These are phyloP conservation scores for Pseudocheirus occidentalis DNA, from an alignment of 2,797 vertebrate species.

Conservation along the genomic window DNA sequence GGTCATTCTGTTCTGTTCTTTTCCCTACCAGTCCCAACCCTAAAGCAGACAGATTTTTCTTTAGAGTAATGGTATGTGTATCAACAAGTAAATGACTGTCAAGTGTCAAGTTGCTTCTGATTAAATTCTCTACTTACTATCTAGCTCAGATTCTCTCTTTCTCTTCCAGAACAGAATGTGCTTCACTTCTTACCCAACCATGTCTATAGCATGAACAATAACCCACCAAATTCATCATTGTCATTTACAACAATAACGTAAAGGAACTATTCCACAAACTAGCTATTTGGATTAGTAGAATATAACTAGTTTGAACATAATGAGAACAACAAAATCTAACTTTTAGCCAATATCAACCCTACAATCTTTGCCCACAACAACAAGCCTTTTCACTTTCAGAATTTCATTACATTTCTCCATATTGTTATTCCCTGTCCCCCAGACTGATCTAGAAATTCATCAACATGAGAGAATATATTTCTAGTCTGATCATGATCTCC, in stretches of 20 bases:
- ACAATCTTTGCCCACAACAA: neutral
- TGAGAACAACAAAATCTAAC: neutral
- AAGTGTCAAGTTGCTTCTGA: neutral
- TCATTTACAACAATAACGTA: neutral
- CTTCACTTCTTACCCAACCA: neutral
- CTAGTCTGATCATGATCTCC: neutral
- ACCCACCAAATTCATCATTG: neutral
- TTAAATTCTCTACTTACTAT: neutral
- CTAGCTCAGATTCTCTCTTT: neutral
- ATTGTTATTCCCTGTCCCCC: neutral
- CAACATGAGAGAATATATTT: neutral
- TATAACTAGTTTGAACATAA: neutral
- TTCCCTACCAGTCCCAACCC: neutral
- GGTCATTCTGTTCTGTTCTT: neutral
- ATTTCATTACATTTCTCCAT: neutral
- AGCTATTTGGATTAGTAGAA: neutral
- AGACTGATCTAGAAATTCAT: too few species aligned
- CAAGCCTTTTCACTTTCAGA: neutral
- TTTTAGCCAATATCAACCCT: neutral
- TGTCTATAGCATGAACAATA: too few species aligned
- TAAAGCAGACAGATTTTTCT: neutral
- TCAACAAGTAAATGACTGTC: neutral
- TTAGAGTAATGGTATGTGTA: neutral
- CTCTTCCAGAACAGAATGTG: neutral
- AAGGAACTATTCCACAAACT: neutral